Conservation (phyloP, 2,888 invertebrate species). For the Germaria angustata region DNA sequence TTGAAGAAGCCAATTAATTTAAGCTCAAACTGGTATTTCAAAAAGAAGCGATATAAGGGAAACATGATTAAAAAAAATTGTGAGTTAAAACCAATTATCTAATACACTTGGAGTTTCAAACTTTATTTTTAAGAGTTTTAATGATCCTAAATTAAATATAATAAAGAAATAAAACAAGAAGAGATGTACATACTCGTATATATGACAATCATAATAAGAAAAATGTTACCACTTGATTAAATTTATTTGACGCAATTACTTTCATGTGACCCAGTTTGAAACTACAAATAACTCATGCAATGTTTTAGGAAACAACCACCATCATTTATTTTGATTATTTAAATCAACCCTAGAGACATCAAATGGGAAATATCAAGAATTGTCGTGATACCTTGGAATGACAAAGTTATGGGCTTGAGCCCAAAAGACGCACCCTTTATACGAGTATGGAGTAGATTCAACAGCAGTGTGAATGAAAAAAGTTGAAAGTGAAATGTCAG, state of each 20-base stretch:
- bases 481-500: slow-evolving; percentile 56
- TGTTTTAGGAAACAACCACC: slow-evolving; percentile 12
- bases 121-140: background rate
- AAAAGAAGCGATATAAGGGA: background rate
- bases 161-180: background rate
- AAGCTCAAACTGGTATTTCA: background rate
- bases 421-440: slow-evolving; percentile 55
- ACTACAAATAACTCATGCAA: background rate
- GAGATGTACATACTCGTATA: background rate
- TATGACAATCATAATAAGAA: slow-evolving; percentile 18
- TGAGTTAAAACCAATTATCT: background rate
- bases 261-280: slow-evolving; percentile 50
- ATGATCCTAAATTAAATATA: background rate
- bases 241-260: slow-evolving; percentile 44
- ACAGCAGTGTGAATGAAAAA: slow-evolving; percentile 3
- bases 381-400: background rate
- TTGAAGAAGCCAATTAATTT: background rate
- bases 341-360: slow-evolving; percentile 54
- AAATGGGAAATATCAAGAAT: slow-evolving; percentile 13
- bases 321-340: slow-evolving; percentile 54
- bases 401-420: slow-evolving; percentile 15
- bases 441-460: background rate
- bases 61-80: background rate
- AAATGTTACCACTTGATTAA: slow-evolving; percentile 48
- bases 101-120: background rate